Percentiles rank a stretch among this genome's conserved stretches.
Conservation (phyloP, 2,888 invertebrate genomes). For the Platynereis dumerilii region DNA sequence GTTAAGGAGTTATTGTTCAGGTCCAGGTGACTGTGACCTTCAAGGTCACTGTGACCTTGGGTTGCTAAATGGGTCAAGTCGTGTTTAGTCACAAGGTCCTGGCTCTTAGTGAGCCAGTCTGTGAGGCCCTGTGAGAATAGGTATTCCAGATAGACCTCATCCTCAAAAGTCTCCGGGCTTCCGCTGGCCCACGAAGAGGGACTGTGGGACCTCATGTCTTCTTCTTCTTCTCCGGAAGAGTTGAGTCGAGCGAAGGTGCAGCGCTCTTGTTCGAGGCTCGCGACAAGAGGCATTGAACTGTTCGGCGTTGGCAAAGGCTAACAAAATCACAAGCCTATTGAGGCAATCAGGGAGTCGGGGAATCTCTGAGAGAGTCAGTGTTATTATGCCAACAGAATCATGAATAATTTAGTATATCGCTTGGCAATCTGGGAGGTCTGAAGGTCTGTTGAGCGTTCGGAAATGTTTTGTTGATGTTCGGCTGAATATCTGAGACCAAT, state of each 20-base stretch:
- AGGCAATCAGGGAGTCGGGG: too few species aligned
- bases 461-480: too few species aligned
- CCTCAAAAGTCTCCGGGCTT: slow-evolving; percentile 29
- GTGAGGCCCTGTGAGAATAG: slow-evolving; percentile 54
- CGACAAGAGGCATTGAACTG: slow-evolving; percentile 53
- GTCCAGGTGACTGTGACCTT: too few species aligned
- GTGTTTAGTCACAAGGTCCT: neutral
- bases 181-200: slow-evolving; percentile 26
- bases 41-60: too few species aligned
- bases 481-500: too few species aligned
- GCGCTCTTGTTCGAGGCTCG: slow-evolving; percentile 55
- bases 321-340: neutral
- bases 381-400: too few species aligned
- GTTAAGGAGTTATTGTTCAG: too few species aligned
- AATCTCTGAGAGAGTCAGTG: too few species aligned
- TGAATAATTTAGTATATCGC: too few species aligned
- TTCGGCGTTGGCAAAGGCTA: slow-evolving; percentile 20
- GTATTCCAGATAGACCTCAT: slow-evolving; percentile 55
- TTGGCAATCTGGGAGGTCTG: too few species aligned
- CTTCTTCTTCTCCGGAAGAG: slow-evolving; percentile 53
- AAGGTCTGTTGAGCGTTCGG: too few species aligned
- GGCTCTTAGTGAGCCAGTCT: slow-evolving; percentile 47
- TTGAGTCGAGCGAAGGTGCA: slow-evolving; percentile 57
- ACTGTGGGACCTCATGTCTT: slow-evolving; percentile 42
- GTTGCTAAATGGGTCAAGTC: neutral